Evolutionary conservation across 2,113 vertebrate species (phyloP).

Genomic region (Elephantulus edwardii): DNA sequence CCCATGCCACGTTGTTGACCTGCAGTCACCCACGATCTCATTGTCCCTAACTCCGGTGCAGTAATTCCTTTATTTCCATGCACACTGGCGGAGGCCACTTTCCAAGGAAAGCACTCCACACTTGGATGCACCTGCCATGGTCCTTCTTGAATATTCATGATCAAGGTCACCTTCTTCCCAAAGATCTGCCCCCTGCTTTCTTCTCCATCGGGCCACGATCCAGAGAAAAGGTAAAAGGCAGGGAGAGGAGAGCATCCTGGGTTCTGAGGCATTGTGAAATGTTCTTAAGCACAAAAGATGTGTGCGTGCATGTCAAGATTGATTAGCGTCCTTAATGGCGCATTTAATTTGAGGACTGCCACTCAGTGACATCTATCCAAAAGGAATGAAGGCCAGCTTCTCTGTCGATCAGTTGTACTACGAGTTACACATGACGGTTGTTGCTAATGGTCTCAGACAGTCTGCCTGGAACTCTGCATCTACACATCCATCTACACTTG

Average conservation of each 20-base stretch:
- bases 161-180: neutral
- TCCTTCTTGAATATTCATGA: neutral
- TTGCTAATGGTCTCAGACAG: constrained; percentile 46
- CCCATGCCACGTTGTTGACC: no score
- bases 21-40: no score
- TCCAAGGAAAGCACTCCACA: no score
- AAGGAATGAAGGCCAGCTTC: constrained; percentile 13
- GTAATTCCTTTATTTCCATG: no score
- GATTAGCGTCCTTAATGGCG: constrained; percentile 62
- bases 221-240: neutral
- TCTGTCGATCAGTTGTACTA: constrained; percentile 17
- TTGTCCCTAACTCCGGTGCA: no score
- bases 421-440: constrained; percentile 55
- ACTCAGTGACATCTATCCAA: constrained; percentile 22
- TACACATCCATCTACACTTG: constrained; percentile 54
- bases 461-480: neutral
- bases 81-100: no score
- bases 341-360: constrained; percentile 56
- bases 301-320: constrained; percentile 51
- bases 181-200: accelerated
- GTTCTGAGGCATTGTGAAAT: constrained; percentile 71
- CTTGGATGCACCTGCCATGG: neutral
- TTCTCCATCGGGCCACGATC: accelerated
- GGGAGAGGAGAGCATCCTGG: neutral
- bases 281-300: neutral